Conservation (phyloP, 2,888 invertebrate genomes). For the Thysanoteuthis rhombus region DNA sequence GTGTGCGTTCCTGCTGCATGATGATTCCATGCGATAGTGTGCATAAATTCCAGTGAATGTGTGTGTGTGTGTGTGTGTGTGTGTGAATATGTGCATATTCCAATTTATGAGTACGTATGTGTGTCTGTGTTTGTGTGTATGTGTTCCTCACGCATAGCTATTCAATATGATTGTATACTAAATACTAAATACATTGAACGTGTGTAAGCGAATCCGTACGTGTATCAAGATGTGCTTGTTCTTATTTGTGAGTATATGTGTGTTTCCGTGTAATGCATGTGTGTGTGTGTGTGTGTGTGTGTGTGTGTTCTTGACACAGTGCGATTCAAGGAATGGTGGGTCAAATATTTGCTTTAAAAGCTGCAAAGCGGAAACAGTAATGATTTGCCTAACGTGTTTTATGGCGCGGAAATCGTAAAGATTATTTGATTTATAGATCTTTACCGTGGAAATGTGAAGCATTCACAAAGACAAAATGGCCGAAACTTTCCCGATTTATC, state of each 20-base stretch:
- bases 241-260: too few species aligned
- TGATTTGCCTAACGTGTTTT: neutral
- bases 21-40: too few species aligned
- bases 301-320: neutral
- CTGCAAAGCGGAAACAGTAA: neutral
- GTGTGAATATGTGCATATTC: too few species aligned
- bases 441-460: neutral
- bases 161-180: too few species aligned
- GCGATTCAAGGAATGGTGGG: neutral
- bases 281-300: neutral
- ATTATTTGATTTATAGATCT: neutral
- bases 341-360: slow-evolving; percentile 12
- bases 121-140: too few species aligned
- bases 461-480: neutral
- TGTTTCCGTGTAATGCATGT: neutral
- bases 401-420: neutral
- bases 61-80: neutral
- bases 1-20: too few species aligned
- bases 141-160: too few species aligned
- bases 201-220: too few species aligned
- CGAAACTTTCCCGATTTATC: neutral
- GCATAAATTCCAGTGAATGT: neutral
- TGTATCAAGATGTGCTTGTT: too few species aligned
- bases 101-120: too few species aligned
- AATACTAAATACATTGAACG: too few species aligned